Percentiles rank a stretch among this genome's conserved stretches.
phyloP scores from a whole-genome alignment of 2,113 vertebrate genomes.

The Scolopax mira region DNA sequence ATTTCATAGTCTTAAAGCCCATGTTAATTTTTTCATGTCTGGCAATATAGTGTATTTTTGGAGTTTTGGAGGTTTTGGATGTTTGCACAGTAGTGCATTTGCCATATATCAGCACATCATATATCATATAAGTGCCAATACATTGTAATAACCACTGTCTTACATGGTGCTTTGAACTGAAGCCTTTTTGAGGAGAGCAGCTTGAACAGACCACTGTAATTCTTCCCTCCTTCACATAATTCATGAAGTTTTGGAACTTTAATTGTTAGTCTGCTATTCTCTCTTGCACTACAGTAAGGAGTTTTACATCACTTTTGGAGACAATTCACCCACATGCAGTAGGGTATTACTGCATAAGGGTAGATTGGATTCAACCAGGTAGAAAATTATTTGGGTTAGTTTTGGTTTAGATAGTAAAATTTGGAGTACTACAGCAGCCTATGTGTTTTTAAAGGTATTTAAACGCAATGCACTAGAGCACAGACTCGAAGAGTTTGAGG shows the following conservation, averaged over 20 bases:
- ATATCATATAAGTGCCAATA: not conserved
- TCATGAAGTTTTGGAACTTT: not conserved
- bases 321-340: not conserved
- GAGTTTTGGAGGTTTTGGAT: too few species aligned
- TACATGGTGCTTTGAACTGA: not conserved
- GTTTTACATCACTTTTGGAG: not conserved
- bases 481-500: not conserved
- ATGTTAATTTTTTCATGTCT: not conserved
- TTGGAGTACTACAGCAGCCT: not conserved
- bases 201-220: not conserved
- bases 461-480: not conserved
- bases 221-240: not conserved
- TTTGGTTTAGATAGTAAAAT: not conserved
- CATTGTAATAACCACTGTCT: not conserved
- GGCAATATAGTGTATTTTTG: not conserved
- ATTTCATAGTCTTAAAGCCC: not conserved
- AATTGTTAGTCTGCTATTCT: fast-evolving
- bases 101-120: not conserved
- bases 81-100: not conserved
- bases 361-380: not conserved
- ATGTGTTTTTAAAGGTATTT: not conserved
- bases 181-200: not conserved
- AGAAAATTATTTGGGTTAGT: not conserved
- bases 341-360: not conserved
- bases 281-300: not conserved